Evolutionary conservation across 2,888 invertebrate genomes (phyloP), one percentile per base, ranked within the genome.

Genomic region (Lutraria lutraria): DNA sequence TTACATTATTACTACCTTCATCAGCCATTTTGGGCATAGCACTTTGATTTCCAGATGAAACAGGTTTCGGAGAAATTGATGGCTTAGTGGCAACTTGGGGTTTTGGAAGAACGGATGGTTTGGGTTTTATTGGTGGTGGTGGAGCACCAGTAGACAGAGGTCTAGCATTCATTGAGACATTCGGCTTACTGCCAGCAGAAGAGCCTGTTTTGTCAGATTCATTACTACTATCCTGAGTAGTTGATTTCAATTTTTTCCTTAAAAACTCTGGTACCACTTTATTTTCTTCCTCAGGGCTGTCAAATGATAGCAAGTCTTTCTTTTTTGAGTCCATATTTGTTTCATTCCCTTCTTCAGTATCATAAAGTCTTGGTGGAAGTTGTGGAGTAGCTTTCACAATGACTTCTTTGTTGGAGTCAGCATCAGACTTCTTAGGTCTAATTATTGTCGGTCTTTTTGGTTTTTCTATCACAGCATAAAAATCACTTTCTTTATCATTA

Each of bases 371-470:
- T 25, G 52, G 60, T 16, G 68, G 31, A 25, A 54, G n/a, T 16
- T 79, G 56, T 31, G 85, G 85, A 12, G 85, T 85, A 31, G 76
- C 52, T 52, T 34, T 34, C 6, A 1, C 13, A 54, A 68, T 79
- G n/a, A 25, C 52, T 6, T 81, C 84, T 43, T 16, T 34, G 21
- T 79, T 76, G 1, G 63, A 21, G 63, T 83, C 83, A 21, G 43
- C 25, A 68, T 29, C 43, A 53, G 86, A 80, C 79, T 89, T 91
- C 60, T 83, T 85, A 60, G 93, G 92, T 88, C 93, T 90, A 31
- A 94, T 94, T 68, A 93, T 93, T 53, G 93, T 94, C 54, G 93
- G 93, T 80, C 93, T 79, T 88, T 89, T 92, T 31, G 93, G 92
- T 89, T 93, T 92, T 83, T 90, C 91, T 89, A 89, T 92, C 88